phyloP scores from a whole-genome alignment of 2,113 vertebrate species.

The Pandion haliaetus region DNA sequence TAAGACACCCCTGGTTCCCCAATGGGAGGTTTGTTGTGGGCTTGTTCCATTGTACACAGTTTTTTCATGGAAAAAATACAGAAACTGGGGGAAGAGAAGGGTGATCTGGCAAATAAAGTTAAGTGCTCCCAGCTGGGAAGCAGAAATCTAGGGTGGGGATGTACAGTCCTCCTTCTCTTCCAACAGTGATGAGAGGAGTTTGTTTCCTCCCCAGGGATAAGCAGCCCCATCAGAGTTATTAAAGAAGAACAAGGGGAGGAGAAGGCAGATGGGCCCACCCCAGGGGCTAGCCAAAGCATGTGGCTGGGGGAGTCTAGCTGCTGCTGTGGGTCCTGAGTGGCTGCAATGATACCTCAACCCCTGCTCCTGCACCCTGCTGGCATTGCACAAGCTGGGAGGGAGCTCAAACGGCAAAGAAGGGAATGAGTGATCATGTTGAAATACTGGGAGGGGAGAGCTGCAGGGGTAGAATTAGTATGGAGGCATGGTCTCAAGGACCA shows the following conservation, averaged over 20 bases:
- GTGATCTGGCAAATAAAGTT: not conserved
- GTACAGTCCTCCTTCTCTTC: not conserved
- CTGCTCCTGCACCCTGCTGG: not conserved
- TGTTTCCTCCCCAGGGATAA: not conserved
- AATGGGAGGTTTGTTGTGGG: not conserved
- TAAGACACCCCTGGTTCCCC: not conserved
- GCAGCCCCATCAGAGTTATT: not conserved
- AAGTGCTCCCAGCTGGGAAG: not conserved
- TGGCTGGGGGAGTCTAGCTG: not conserved
- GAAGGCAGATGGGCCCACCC: not conserved
- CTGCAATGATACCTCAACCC: not conserved
- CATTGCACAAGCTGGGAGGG: not conserved
- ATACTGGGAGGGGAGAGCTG: not conserved
- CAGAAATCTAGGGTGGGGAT: not conserved
- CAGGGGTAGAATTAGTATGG: not conserved
- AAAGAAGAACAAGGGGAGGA: not conserved
- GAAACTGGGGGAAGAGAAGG: not conserved
- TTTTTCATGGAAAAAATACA: not conserved
- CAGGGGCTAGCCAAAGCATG: not conserved
- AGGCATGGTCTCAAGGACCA: not conserved
- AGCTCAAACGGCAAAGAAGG: not conserved
- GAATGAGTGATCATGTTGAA: not conserved
- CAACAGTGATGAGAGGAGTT: fast-evolving
- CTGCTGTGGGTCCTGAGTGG: not conserved
- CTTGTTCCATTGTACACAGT: not conserved